These are phyloP conservation scores for Cephalopachus bancanus DNA, from an alignment of 2,797 vertebrate genomes.

Conservation along the genomic window DNA sequence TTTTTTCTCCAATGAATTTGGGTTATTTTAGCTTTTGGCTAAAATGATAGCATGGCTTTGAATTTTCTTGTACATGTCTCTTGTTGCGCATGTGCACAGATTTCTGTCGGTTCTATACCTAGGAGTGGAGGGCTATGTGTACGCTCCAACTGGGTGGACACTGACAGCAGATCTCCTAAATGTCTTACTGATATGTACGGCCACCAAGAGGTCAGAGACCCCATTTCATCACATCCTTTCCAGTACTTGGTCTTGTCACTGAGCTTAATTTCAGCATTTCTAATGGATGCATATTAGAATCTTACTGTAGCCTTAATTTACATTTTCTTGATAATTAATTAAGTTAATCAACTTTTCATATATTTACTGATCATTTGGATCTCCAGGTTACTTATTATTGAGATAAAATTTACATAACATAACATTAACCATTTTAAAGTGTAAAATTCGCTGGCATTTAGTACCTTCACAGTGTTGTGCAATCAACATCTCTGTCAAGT, in stretches of 20 bases:
- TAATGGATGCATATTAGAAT: background rate
- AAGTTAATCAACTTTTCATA: background rate
- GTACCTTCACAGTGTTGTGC: background rate
- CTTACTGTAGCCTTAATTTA: background rate
- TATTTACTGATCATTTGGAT: background rate
- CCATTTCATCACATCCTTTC: background rate
- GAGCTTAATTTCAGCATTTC: background rate
- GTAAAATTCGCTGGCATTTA: background rate
- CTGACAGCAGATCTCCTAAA: background rate
- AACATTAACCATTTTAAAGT: background rate
- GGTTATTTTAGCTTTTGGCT: background rate
- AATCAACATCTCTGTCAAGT: background rate
- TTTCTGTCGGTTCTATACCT: background rate
- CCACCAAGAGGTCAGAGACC: background rate
- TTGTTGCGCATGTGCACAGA: background rate
- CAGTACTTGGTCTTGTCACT: background rate
- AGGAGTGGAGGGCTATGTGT: background rate
- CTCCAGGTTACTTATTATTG: background rate
- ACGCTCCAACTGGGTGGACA: background rate
- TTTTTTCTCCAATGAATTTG: background rate
- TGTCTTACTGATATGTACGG: fast-evolving
- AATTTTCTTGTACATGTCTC: background rate
- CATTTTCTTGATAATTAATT: background rate
- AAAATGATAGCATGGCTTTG: background rate
- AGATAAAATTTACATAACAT: background rate